phyloP scores from a whole-genome alignment of 2,797 vertebrate species.

The Cetoscarus ocellatus region DNA sequence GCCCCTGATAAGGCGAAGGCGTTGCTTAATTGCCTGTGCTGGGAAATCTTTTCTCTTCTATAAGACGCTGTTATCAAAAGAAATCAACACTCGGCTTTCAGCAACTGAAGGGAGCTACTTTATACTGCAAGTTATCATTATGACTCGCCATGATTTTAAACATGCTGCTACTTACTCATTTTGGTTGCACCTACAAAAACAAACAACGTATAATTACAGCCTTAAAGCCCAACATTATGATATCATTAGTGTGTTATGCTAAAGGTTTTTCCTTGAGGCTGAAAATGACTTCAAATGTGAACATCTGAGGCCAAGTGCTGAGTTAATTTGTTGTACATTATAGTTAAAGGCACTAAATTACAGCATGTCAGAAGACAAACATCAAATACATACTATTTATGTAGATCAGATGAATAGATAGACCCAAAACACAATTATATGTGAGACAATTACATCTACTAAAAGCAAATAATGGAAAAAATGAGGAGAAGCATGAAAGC shows the following conservation, averaged over 20 bases:
- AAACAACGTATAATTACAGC: slow-evolving; percentile 13
- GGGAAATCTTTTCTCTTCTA: slow-evolving; percentile 8
- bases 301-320: background rate
- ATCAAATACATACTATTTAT: background rate
- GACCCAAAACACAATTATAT: too few relatives aligned
- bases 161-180: slow-evolving; percentile 12
- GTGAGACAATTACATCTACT: too few relatives aligned
- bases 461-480: too few relatives aligned
- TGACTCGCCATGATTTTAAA: slow-evolving; percentile 15
- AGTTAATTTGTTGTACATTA: background rate
- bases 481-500: too few relatives aligned
- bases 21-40: slow-evolving; percentile 27
- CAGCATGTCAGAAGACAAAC: background rate
- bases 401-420: too few relatives aligned
- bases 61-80: slow-evolving; percentile 19
- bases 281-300: background rate
- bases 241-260: background rate
- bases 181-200: slow-evolving; percentile 22
- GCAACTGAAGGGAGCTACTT: background rate
- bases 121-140: slow-evolving; percentile 8
- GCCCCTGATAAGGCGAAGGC: slow-evolving; percentile 8
- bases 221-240: slow-evolving; percentile 5
- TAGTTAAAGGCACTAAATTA: background rate
- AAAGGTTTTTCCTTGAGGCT: slow-evolving; percentile 10
- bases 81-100: slow-evolving; percentile 29